A percentile compares a stretch with the other conserved stretches of the same genome.
Conservation (phyloP, 1,140 invertebrate genomes). For the Globodera ellingtonae region DNA sequence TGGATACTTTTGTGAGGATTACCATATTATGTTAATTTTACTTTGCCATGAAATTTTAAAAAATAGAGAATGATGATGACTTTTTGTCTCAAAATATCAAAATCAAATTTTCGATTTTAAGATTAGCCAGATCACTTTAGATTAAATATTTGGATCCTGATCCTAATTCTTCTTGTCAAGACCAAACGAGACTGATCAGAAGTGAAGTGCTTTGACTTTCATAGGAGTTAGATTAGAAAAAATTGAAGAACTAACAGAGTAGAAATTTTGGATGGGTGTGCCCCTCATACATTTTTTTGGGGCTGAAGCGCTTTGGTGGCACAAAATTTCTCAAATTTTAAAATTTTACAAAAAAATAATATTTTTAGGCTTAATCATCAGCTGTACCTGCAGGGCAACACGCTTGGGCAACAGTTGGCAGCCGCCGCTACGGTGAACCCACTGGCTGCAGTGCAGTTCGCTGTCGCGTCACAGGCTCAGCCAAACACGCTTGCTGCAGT, state of each 20-base stretch:
- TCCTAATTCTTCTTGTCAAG: too few species aligned
- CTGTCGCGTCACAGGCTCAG: slow-evolving; percentile 8
- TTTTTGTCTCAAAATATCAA: too few species aligned
- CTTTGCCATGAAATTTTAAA: not conserved
- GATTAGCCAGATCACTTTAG: too few species aligned
- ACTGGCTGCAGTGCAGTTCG: slow-evolving; percentile 17
- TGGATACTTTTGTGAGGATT: not conserved
- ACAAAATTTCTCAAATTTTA: not conserved
- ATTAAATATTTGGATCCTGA: too few species aligned
- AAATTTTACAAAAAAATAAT: slow-evolving; percentile 6
- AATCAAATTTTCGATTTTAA: too few species aligned
- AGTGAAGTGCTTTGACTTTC: too few species aligned
- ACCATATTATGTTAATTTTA: not conserved
- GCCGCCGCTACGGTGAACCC: not conserved
- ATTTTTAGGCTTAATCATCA: not conserved
- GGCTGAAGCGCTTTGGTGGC: slow-evolving; percentile 6
- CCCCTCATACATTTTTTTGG: too few species aligned
- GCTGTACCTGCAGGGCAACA: slow-evolving; percentile 14
- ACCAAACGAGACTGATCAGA: too few species aligned
- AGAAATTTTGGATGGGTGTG: slow-evolving; percentile 7
- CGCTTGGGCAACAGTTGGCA: slow-evolving; percentile 18
- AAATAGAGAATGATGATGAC: not conserved
- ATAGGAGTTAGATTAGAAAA: too few species aligned
- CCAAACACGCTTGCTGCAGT: slow-evolving; percentile 23
- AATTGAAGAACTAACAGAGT: too few species aligned